phyloP scores from a whole-genome alignment of 2,888 invertebrate genomes.

The Heliconius ismenius region DNA sequence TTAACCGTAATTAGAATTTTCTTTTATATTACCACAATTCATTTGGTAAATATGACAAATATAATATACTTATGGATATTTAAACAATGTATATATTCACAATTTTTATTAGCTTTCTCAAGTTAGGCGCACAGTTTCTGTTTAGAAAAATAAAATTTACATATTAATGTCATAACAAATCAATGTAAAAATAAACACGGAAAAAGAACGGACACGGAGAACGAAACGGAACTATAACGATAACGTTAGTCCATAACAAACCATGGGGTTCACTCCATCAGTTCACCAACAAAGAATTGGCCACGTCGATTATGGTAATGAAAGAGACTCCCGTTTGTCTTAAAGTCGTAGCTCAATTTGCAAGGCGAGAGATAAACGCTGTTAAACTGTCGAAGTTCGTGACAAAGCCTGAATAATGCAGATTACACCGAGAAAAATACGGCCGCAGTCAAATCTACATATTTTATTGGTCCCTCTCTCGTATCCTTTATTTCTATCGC shows the following conservation, averaged over 20 bases:
- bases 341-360: slow-evolving; percentile 82
- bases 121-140: background rate
- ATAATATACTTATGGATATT: background rate
- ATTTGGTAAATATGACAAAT: background rate
- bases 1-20: slow-evolving; percentile 19
- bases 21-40: background rate
- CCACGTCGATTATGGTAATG: slow-evolving; percentile 81
- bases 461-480: slow-evolving; percentile 79
- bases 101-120: background rate
- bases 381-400: slow-evolving; percentile 83
- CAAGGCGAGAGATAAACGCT: slow-evolving; percentile 82
- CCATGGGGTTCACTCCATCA: slow-evolving; percentile 66
- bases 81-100: background rate
- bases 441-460: slow-evolving; percentile 81
- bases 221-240: background rate
- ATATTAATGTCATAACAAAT: background rate
- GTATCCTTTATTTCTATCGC: slow-evolving; percentile 64
- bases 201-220: background rate
- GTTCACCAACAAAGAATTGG: slow-evolving; percentile 77
- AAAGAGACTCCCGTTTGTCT: slow-evolving; percentile 82
- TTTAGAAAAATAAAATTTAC: background rate
- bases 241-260: slow-evolving; percentile 46
- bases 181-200: background rate
- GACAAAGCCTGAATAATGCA: slow-evolving; percentile 82
- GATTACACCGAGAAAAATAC: slow-evolving; percentile 82